Evolutionary conservation across 1,140 invertebrate species (phyloP).

Genomic region (Drosophila subpulchrella): DNA sequence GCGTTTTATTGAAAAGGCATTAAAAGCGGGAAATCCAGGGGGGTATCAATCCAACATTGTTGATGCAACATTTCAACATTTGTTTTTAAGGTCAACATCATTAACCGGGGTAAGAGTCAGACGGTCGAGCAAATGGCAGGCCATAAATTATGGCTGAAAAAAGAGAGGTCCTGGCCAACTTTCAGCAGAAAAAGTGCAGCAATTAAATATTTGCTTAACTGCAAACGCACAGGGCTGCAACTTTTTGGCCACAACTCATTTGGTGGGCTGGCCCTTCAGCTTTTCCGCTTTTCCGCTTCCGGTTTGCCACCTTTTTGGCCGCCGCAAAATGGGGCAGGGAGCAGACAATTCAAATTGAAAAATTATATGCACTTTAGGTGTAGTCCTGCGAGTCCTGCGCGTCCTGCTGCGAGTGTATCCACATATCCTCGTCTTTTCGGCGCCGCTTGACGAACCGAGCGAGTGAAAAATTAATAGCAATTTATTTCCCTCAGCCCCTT

Average conservation of each 20-base stretch:
- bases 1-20: slow-evolving; percentile 72
- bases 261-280: slow-evolving; percentile 36
- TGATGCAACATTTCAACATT: slow-evolving; percentile 68
- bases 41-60: slow-evolving; percentile 53
- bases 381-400: slow-evolving; percentile 28
- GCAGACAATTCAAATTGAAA: slow-evolving; percentile 81
- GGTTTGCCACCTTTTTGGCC: slow-evolving; percentile 67
- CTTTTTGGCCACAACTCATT: slow-evolving; percentile 83
- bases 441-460: slow-evolving; percentile 75
- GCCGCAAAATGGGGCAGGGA: slow-evolving; percentile 53
- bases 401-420: background rate
- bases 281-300: slow-evolving; percentile 26
- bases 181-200: slow-evolving; percentile 79
- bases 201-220: slow-evolving; percentile 84
- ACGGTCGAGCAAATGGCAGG: slow-evolving; percentile 77
- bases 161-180: slow-evolving; percentile 61
- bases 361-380: slow-evolving; percentile 84
- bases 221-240: slow-evolving; percentile 55
- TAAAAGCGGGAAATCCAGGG: slow-evolving; percentile 30
- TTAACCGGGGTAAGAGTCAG: slow-evolving; percentile 46
- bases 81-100: slow-evolving; percentile 74
- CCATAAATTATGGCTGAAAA: slow-evolving; percentile 80
- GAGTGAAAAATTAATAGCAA: slow-evolving; percentile 84
- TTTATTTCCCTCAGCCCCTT: slow-evolving; percentile 67
- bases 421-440: slow-evolving; percentile 56